Evolutionary conservation across 2,888 invertebrate genomes (phyloP).

Genomic region (Andrena fulva): DNA sequence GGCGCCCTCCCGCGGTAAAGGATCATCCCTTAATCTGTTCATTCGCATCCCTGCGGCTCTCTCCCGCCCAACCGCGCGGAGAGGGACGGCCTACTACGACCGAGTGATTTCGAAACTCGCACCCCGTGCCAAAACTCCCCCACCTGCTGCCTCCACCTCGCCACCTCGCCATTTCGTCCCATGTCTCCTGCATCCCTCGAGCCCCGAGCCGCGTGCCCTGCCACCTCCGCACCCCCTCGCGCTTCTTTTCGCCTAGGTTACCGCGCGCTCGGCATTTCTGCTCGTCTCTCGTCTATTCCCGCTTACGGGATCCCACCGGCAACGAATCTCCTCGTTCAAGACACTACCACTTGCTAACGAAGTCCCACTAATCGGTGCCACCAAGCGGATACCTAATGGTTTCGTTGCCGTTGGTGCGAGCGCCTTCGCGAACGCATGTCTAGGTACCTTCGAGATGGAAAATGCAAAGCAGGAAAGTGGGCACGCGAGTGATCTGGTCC

Average conservation of each 20-base stretch:
- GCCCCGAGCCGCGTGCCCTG: not conserved
- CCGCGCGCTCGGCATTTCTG: not conserved
- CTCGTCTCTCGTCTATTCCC: not conserved
- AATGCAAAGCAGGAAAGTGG: not conserved
- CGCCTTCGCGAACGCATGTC: no score
- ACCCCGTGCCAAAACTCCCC: constrained; percentile 72
- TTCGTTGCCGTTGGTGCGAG: no score
- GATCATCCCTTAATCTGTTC: constrained; percentile 85
- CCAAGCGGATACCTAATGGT: no score
- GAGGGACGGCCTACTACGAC: constrained; percentile 66
- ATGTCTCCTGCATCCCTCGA: not conserved
- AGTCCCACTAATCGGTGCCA: no score
- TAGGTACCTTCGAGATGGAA: no score
- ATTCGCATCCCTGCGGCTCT: constrained; percentile 82
- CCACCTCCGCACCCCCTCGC: not conserved
- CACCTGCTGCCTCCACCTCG: constrained; percentile 18
- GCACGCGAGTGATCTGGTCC: constrained; percentile 46
- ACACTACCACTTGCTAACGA: no score
- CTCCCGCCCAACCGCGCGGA: constrained; percentile 49
- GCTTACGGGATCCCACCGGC: no score
- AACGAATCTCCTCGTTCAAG: no score
- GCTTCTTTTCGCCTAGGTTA: constrained; percentile 3
- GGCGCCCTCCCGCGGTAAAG: constrained; percentile 79
- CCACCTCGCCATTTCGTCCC: constrained; percentile 15
- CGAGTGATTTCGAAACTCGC: constrained; percentile 79